Base-by-base conservation (phyloP, 2,113 vertebrate genomes). In the Uria aalge region DNA sequence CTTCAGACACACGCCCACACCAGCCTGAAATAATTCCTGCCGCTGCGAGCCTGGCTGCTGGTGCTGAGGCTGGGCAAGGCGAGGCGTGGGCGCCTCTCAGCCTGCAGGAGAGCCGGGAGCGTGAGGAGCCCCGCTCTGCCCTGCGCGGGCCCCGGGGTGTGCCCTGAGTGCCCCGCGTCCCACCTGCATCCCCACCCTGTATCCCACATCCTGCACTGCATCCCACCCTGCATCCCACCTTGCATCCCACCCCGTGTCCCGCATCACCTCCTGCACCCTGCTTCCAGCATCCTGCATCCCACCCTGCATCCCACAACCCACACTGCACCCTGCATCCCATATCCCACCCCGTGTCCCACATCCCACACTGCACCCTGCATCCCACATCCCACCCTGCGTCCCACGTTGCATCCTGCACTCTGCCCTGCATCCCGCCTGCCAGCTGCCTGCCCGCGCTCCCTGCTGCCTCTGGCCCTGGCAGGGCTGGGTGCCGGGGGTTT, bases 101-200 rank as follows among this genome's bases (percentile, higher is more conserved):
- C 79, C 75, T 52, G 89, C 21, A 52, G 64, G 59, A 4, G 95
- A 94, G 85, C 88, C 88, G 96, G 94, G 95, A 84, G 88, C 59
- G 2, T 2, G 34, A 79, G 63, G 64, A 56, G 45, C 76, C 76
- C 34, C 1, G 1, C 32, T 81, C 19, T 36, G 56, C 10, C 21
- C 50, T 9, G 38, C 7, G 56, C 57, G 6, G 45, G 53, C 32
- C 64, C 47, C 19, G 1, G n/a, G 64, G 19, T 2, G 64, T 47
- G 43, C n/a, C 52, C n/a, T 7, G 36, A 15, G 43, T 11, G 17
- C 26, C 57, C 47, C 52, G 29, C 8, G 22, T 3, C 55, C 66
- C 4, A 1, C 29, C 32, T 48, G 34, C 24, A 47, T 18, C 43
- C 45, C 38, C 7, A 2, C 17, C 20, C 52, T 15, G 1, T 23